Evolutionary conservation across 2,113 vertebrate species (phyloP).

Genomic region (Lophochroa leadbeateri): DNA sequence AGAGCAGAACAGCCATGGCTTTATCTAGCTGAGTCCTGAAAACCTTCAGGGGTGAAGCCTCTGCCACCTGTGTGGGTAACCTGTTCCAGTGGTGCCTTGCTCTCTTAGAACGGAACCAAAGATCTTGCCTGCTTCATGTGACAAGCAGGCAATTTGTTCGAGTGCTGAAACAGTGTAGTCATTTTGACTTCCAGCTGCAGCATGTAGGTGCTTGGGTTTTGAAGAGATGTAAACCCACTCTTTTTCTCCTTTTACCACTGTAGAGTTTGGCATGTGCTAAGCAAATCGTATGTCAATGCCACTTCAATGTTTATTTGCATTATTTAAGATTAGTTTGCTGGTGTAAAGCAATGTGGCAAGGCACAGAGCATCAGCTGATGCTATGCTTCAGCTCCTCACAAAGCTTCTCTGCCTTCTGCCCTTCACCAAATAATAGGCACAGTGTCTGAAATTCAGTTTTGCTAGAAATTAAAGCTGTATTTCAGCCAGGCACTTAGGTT

Average conservation of each 20-base stretch:
- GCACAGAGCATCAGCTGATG: slow-evolving; percentile 16
- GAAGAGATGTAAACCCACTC: not conserved
- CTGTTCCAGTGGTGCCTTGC: not conserved
- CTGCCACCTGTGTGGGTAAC: not conserved
- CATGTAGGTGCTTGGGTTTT: not conserved
- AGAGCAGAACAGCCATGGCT: not conserved
- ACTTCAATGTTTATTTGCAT: not conserved
- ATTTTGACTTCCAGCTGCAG: not conserved
- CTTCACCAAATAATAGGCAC: slow-evolving; percentile 8
- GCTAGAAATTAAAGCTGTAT: slow-evolving; percentile 35
- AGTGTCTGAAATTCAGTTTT: slow-evolving; percentile 7
- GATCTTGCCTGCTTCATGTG: not conserved
- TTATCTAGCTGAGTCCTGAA: not conserved
- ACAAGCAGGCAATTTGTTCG: not conserved
- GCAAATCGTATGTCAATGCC: not conserved
- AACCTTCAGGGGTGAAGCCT: not conserved
- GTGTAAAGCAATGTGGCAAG: not conserved
- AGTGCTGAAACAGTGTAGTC: not conserved
- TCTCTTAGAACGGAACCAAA: not conserved
- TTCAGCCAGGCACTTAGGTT: slow-evolving; percentile 34
- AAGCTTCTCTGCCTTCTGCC: not conserved
- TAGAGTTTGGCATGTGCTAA: not conserved
- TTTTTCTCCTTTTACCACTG: not conserved
- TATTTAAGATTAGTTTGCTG: not conserved
- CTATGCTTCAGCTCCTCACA: not conserved